Evolutionary conservation across 1,140 invertebrate species (phyloP).

Genomic region (Sycophaga agraensis): DNA sequence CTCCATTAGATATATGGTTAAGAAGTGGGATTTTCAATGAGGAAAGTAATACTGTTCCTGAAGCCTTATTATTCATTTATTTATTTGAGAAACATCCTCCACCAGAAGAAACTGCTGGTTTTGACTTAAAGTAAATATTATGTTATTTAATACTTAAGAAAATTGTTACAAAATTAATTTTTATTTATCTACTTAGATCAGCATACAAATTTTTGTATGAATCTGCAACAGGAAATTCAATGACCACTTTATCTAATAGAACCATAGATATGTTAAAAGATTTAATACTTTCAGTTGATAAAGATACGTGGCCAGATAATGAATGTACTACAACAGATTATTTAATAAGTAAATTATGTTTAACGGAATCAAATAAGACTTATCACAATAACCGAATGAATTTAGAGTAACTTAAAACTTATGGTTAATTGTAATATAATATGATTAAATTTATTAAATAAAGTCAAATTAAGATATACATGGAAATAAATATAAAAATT

Average conservation of each 20-base stretch:
- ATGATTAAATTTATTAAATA: too few relatives aligned
- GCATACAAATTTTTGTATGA: constrained; percentile 38
- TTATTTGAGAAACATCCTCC: constrained; percentile 36
- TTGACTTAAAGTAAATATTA: constrained; percentile 34
- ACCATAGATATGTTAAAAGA: constrained; percentile 28
- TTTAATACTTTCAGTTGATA: constrained; percentile 25
- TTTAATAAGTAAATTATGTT: constrained; percentile 19
- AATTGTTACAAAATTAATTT: background rate
- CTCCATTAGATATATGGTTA: constrained; percentile 37
- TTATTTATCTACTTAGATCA: constrained; percentile 28
- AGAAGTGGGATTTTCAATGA: constrained; percentile 28
- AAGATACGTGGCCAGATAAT: constrained; percentile 25
- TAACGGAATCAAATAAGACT: constrained; percentile 6
- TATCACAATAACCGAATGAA: constrained; percentile 20
- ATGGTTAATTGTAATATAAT: too few relatives aligned
- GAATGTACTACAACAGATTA: constrained; percentile 24
- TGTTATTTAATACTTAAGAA: background rate
- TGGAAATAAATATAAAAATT: background rate
- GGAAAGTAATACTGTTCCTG: constrained; percentile 24
- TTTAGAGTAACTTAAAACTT: background rate
- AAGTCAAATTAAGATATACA: background rate
- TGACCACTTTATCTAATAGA: constrained; percentile 16
- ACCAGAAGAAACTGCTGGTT: constrained; percentile 26
- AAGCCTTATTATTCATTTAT: constrained; percentile 37
- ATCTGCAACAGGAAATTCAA: constrained; percentile 5